These are phyloP conservation scores for Orestias chungarensis DNA, from an alignment of 2,797 vertebrate genomes.

Conservation along the genomic window DNA sequence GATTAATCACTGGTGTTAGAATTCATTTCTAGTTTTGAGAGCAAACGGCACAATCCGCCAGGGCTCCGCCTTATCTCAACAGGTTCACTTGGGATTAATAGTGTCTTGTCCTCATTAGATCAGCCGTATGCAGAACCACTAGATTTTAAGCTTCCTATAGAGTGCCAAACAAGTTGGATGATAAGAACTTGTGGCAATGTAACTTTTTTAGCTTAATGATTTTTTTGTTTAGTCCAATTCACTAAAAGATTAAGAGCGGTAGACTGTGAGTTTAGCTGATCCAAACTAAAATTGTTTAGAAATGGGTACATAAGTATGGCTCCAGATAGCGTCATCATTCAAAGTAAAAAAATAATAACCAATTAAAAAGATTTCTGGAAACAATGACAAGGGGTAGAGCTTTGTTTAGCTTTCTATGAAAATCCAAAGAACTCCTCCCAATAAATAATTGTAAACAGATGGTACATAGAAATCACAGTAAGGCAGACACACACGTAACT, in stretches of 20 bases:
- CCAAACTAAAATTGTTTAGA: conserved; percentile 28
- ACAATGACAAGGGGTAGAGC: conserved; percentile 5
- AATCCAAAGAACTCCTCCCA: not conserved
- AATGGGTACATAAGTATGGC: not conserved
- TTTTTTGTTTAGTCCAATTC: conserved; percentile 48
- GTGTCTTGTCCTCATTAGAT: conserved; percentile 59
- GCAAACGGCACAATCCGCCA: conserved; percentile 31
- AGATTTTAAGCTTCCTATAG: conserved; percentile 42
- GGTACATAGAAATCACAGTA: not conserved
- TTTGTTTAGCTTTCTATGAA: not conserved
- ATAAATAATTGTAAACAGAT: conserved; percentile 20
- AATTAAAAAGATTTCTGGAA: conserved; percentile 17
- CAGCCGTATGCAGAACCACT: conserved; percentile 46
- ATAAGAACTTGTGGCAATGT: conserved; percentile 50
- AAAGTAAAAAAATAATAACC: conserved; percentile 12
- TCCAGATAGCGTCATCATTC: conserved; percentile 8
- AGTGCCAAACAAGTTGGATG: conserved; percentile 41
- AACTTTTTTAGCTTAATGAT: conserved; percentile 51
- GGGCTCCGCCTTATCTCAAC: conserved; percentile 61
- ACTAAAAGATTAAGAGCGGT: conserved; percentile 41
- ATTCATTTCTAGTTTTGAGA: conserved; percentile 56
- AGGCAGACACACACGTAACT: conserved; percentile 14
- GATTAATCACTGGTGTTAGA: conserved; percentile 42
- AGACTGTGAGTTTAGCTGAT: conserved; percentile 21
- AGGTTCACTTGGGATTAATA: conserved; percentile 61